phyloP scores from a whole-genome alignment of 2,888 invertebrate genomes.

The Ditula angustiorana region DNA sequence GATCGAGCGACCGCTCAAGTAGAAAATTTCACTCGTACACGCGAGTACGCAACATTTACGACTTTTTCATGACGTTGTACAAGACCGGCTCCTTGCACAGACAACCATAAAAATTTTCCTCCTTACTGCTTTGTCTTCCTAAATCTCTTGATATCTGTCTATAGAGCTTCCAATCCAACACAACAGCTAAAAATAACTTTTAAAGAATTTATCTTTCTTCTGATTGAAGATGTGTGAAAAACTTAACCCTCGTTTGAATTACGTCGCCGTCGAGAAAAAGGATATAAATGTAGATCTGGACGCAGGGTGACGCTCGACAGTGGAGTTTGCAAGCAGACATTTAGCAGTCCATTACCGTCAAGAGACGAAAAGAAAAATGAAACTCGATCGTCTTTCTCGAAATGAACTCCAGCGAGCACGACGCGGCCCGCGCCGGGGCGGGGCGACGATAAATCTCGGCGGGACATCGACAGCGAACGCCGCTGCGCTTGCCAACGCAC shows the following conservation, averaged over 20 bases:
- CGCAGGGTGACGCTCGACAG: conserved; percentile 29
- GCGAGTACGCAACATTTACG: conserved; percentile 77
- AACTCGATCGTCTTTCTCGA: conserved; percentile 59
- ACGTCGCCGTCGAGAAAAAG: conserved; percentile 25
- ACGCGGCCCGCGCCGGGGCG: conserved; percentile 53
- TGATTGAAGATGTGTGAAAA: conserved; percentile 15
- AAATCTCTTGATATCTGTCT: conserved; percentile 54
- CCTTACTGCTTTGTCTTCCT: conserved; percentile 54
- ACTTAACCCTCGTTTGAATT: conserved; percentile 5
- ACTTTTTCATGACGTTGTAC: conserved; percentile 73
- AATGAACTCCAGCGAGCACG: conserved; percentile 53
- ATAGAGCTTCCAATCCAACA: background rate
- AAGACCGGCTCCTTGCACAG: conserved; percentile 63
- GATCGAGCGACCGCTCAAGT: conserved; percentile 67
- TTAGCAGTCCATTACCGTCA: conserved; percentile 58
- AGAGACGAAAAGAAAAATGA: conserved; percentile 59
- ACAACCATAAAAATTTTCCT: conserved; percentile 68
- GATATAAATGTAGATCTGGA: conserved; percentile 38
- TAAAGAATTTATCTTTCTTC: conserved; percentile 11
- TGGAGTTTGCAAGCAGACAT: conserved; percentile 45
- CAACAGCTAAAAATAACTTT: conserved; percentile 1
- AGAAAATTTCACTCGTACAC: conserved; percentile 74
- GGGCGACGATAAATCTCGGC: conserved; percentile 66
- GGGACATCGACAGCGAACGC: conserved; percentile 61
- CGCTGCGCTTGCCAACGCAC: conserved; percentile 61